Conservation (phyloP, 2,113 vertebrate species). For the Neogobius melanostomus region DNA sequence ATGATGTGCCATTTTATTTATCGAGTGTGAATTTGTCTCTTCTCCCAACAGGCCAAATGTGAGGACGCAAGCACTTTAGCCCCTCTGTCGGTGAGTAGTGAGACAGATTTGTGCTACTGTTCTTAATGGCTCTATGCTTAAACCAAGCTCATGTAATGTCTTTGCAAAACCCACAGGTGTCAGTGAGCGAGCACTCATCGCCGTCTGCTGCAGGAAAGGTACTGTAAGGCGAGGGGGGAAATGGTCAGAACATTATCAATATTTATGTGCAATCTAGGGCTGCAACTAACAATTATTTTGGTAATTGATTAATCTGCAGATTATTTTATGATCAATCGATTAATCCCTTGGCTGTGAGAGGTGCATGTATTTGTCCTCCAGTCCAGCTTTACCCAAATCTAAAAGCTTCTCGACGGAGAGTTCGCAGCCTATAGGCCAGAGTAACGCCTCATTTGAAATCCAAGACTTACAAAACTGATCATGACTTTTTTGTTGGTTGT, state of each 20-base stretch:
- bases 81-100: constrained; percentile 75
- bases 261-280: no score
- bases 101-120: constrained; percentile 7
- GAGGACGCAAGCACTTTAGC: constrained; percentile 52
- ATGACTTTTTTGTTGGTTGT: no score
- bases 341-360: no score
- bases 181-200: constrained; percentile 61
- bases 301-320: no score
- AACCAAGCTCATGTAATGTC: constrained; percentile 57
- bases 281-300: background rate
- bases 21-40: constrained; percentile 21
- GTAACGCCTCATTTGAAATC: no score
- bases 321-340: no score
- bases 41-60: constrained; percentile 52
- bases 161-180: constrained; percentile 71
- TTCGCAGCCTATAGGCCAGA: no score
- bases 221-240: constrained; percentile 12
- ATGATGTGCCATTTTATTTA: background rate
- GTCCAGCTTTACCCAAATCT: no score
- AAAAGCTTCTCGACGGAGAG: no score
- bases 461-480: no score
- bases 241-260: no score
- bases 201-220: constrained; percentile 54
- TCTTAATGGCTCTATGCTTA: constrained; percentile 8
- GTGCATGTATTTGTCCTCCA: no score